Evolutionary conservation across 2,888 invertebrate genomes (phyloP).

Genomic region (Drosophila kuntzei): DNA sequence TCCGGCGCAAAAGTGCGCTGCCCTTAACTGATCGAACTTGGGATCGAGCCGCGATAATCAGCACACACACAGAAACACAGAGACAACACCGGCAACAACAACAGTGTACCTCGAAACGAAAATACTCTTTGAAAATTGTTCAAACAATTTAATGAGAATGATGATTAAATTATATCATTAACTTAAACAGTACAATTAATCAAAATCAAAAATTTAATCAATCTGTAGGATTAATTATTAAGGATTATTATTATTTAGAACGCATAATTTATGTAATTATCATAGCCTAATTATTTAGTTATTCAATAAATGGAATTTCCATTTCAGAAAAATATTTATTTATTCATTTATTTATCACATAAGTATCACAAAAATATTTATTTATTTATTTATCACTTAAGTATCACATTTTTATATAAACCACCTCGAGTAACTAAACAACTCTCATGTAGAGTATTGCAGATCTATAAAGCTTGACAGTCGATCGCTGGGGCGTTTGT

Average conservation of each 20-base stretch:
- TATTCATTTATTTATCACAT: too few relatives aligned
- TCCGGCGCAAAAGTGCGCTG: conserved; percentile 70
- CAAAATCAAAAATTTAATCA: background rate
- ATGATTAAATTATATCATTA: background rate
- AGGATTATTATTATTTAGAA: too few relatives aligned
- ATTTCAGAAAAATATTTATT: too few relatives aligned
- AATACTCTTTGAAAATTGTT: conserved; percentile 28
- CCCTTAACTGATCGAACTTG: conserved; percentile 79
- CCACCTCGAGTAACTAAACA: background rate
- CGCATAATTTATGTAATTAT: too few relatives aligned
- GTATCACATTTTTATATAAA: background rate
- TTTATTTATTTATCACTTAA: too few relatives aligned
- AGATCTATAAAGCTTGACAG: conserved; percentile 26
- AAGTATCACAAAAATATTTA: too few relatives aligned
- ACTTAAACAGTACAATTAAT: background rate
- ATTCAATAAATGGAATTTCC: too few relatives aligned
- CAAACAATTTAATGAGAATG: background rate
- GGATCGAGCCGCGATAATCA: conserved; percentile 73
- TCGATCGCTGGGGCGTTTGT: conserved; percentile 49
- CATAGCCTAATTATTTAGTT: too few relatives aligned
- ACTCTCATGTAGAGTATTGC: conserved; percentile 14
- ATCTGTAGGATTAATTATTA: too few relatives aligned
- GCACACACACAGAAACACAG: conserved; percentile 29
- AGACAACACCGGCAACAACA: background rate
- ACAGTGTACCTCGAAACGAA: conserved; percentile 13